Conservation (phyloP, 2,888 invertebrate genomes). For the Eupithecia vulgata region DNA sequence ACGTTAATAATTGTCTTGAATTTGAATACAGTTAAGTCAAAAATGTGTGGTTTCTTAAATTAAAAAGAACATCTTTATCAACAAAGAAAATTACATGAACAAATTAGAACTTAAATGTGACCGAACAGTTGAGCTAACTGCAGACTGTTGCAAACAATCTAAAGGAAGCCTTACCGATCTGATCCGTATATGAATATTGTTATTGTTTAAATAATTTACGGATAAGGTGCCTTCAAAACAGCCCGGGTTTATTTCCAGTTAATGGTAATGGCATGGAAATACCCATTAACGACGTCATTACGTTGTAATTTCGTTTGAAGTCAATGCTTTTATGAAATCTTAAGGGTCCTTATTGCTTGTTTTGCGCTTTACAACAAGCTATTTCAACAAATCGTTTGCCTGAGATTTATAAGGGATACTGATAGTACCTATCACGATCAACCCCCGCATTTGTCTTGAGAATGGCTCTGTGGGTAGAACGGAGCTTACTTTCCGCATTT, state of each 20-base stretch:
- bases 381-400: conserved; percentile 43
- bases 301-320: conserved; percentile 9
- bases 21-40: neutral
- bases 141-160: neutral
- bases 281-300: conserved; percentile 17
- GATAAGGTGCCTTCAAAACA: neutral
- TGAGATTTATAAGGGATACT: conserved; percentile 45
- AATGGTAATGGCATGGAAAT: conserved; percentile 13
- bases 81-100: neutral
- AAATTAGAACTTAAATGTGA: neutral
- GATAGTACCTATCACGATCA: conserved; percentile 43
- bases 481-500: conserved; percentile 49
- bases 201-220: conserved; percentile 1
- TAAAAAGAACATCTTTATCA: neutral
- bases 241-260: neutral
- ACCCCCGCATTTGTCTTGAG: conserved; percentile 52
- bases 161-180: neutral
- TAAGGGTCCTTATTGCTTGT: conserved; percentile 19
- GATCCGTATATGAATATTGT: neutral
- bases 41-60: neutral
- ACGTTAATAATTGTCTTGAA: neutral
- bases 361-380: conserved; percentile 19
- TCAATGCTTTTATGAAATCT: neutral
- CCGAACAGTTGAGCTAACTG: neutral
- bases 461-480: conserved; percentile 53